These are phyloP conservation scores for Gallinago nigripennis DNA, from an alignment of 2,797 vertebrate genomes.

Conservation along the genomic window DNA sequence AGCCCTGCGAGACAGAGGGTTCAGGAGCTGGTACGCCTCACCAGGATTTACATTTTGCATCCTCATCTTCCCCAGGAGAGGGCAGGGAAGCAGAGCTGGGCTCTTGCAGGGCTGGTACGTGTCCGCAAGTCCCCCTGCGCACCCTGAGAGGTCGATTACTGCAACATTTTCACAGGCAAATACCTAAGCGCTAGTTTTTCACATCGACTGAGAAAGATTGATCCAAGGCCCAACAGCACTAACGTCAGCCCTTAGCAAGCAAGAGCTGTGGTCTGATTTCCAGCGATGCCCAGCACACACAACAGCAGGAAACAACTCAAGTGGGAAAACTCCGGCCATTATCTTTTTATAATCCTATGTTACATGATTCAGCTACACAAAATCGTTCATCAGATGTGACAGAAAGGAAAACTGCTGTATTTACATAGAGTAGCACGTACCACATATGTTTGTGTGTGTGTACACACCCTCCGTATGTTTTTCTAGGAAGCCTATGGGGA, in stretches of 20 bases:
- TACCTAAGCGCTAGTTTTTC: neutral
- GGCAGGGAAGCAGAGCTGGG: neutral
- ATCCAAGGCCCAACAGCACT: neutral
- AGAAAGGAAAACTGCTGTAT: conserved; percentile 22
- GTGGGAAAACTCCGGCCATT: neutral
- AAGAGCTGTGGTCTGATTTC: neutral
- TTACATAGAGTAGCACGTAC: neutral
- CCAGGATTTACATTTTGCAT: neutral
- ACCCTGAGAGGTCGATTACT: neutral
- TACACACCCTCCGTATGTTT: neutral
- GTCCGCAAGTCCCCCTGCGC: fast-evolving
- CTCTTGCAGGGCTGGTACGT: neutral
- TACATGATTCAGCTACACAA: neutral
- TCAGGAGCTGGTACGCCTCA: neutral
- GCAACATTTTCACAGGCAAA: neutral
- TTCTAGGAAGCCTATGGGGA: neutral
- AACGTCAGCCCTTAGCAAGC: neutral
- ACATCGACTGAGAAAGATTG: neutral
- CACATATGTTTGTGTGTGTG: neutral
- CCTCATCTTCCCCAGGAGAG: neutral
- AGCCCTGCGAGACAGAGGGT: neutral
- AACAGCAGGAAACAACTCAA: neutral
- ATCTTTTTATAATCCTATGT: neutral
- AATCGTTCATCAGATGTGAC: neutral
- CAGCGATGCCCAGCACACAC: fast-evolving